A percentile compares a stretch with the other conserved stretches of the same genome.
phyloP scores from a whole-genome alignment of 2,888 invertebrate genomes.

The Nephrotoma flavescens region DNA sequence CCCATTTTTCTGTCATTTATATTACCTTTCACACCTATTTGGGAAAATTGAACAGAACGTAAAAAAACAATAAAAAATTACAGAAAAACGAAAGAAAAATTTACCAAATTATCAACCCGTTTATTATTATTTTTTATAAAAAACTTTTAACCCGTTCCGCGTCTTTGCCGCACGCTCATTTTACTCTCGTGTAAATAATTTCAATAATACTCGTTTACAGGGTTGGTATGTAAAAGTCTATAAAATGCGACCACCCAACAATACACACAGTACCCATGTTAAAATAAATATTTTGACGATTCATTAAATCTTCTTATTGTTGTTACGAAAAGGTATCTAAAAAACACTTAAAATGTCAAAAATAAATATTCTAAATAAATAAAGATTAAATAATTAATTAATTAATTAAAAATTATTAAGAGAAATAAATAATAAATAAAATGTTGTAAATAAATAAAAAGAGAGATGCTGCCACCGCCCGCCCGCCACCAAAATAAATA shows the following conservation, averaged over 20 bases:
- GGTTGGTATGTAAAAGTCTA: background rate
- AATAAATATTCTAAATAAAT: background rate
- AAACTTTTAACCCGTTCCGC: background rate
- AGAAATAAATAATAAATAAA: background rate
- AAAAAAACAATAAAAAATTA: background rate
- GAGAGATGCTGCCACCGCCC: background rate
- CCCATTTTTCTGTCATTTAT: conserved; percentile 6
- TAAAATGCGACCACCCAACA: background rate
- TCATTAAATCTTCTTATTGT: background rate
- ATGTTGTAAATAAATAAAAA: background rate
- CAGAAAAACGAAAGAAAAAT: background rate
- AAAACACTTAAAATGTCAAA: background rate
- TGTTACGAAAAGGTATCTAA: background rate
- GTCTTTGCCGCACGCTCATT: background rate
- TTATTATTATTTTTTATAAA: background rate
- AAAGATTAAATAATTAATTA: background rate
- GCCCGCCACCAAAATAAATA: background rate
- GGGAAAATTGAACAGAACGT: background rate
- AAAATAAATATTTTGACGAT: background rate
- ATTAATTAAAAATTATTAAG: background rate
- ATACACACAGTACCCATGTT: background rate
- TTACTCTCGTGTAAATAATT: background rate
- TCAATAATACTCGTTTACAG: background rate
- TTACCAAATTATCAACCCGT: conserved; percentile 3
- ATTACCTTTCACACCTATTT: conserved; percentile 6